A percentile compares a stretch with the other conserved stretches of the same genome.
Evolutionary conservation across 2,888 invertebrate species (phyloP).

Genomic region (Unio pictorum): DNA sequence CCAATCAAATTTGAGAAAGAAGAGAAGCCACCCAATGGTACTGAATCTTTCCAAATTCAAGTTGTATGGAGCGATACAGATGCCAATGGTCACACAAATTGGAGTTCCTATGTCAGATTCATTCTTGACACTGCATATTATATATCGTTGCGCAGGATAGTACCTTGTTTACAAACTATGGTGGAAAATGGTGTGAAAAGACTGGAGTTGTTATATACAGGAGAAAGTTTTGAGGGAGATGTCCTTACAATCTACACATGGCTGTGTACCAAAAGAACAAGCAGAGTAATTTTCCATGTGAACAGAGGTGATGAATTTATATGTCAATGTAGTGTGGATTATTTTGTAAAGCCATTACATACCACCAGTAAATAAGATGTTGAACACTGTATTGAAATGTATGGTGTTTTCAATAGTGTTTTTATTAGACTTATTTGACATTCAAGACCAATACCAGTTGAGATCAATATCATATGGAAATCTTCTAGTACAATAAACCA

Average conservation of each 20-base stretch:
- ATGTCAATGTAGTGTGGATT: conserved; percentile 34
- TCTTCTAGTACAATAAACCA: no score
- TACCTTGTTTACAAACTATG: conserved; percentile 24
- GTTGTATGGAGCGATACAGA: conserved; percentile 54
- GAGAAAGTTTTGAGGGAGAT: conserved; percentile 61
- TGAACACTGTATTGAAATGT: no score
- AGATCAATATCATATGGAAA: no score
- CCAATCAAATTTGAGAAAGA: conserved; percentile 44
- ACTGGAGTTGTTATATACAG: conserved; percentile 51
- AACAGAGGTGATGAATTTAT: conserved; percentile 26
- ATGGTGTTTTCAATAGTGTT: no score
- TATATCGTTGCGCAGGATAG: conserved; percentile 3
- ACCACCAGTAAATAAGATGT: no score
- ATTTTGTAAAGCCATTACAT: conserved; percentile 10
- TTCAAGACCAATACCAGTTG: no score
- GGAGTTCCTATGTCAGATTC: conserved; percentile 48
- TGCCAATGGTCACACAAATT: conserved; percentile 51
- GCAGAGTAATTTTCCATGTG: conserved; percentile 28
- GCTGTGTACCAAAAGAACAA: conserved; percentile 30
- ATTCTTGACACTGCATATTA: conserved; percentile 46
- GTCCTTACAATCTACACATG: conserved; percentile 49
- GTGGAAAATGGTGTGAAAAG: conserved; percentile 42
- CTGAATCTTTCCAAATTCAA: conserved; percentile 24
- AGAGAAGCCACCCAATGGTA: conserved; percentile 30
- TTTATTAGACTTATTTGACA: no score